Evolutionary conservation across 2,888 invertebrate genomes (phyloP).

Genomic region (Meandrusa payeni): DNA sequence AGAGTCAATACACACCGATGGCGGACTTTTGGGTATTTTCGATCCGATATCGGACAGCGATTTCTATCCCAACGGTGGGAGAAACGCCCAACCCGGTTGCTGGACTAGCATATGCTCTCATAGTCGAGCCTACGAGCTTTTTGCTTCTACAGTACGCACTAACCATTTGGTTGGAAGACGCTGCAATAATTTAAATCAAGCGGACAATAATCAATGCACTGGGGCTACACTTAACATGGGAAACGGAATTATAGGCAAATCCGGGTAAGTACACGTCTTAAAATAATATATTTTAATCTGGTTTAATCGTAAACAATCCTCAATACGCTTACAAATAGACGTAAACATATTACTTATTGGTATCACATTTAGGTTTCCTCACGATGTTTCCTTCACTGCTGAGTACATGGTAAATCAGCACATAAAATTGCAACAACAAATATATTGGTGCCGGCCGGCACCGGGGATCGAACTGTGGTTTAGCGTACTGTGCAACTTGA

Average conservation of each 20-base stretch:
- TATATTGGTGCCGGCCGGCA: no score
- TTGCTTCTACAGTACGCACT: slow-evolving; percentile 36
- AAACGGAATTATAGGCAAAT: slow-evolving; percentile 32
- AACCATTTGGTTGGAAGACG: slow-evolving; percentile 36
- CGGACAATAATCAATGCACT: slow-evolving; percentile 31
- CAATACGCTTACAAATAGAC: no score
- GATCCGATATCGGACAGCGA: slow-evolving; percentile 37
- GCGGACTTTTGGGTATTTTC: slow-evolving; percentile 38
- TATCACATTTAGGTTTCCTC: no score
- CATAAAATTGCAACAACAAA: no score
- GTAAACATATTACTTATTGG: no score
- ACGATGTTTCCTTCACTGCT: no score
- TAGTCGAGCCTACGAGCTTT: slow-evolving; percentile 33
- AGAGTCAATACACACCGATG: slow-evolving; percentile 43
- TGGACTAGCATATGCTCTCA: slow-evolving; percentile 37
- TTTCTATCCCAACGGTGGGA: slow-evolving; percentile 46
- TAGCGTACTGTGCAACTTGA: no score
- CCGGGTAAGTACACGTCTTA: slow-evolving; percentile 31
- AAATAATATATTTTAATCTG: no score
- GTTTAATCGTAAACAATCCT: no score
- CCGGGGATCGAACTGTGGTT: no score
- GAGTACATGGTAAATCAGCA: no score
- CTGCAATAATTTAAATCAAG: slow-evolving; percentile 34
- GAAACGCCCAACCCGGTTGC: slow-evolving; percentile 41
- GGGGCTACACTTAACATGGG: slow-evolving; percentile 36